Base-by-base conservation (phyloP, 2,888 invertebrate species). In the Mechanitis mazaeus region DNA sequence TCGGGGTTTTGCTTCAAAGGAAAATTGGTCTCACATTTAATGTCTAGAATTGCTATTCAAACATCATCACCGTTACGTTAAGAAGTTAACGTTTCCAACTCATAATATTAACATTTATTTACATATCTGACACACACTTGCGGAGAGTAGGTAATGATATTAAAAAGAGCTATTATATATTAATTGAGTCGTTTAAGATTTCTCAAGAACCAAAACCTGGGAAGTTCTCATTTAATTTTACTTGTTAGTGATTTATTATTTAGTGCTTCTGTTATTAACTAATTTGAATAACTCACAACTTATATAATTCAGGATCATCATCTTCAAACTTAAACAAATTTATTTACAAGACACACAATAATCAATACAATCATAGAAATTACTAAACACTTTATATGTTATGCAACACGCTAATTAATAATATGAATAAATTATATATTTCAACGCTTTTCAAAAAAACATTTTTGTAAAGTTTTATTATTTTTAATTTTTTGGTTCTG, bases 1-100 rank as follows among this genome's bases (percentile, higher is more conserved):
- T 31, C 3, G 11, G 50, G 50, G 31, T 31, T 50, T 3, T 50
- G 31, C 50, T 11, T 6, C 31, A 28, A 31, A 50, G 11, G 1
- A 11, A 50, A 50, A 50, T 50, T 50, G 31, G 7, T 50, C 50
- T 50, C 31, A 50, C 31, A 31, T 50, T 7, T 50, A 50, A 50
- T 50, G 31, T 31, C 31, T 50, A 31, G 31, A 50, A 31, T 50
- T 31, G 50, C 50, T 31, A 50, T 50, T 50, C 31, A 50, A 50
- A 50, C 7, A 50, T 6, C 5, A 50, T 31, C 6, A 11, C 11
- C 20, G 20, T 47, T 47, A 47, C 7, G 20, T n/a, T 20, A 31
- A 31, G 31, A 50, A 50, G 50, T 50, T 31, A 50, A 50, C 50
- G 9, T 50, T 50, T 50, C 50, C 31, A 31, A 31, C 31, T 31